These are phyloP conservation scores for Linepithema humile DNA, from an alignment of 1,140 invertebrate genomes.

Conservation along the genomic window DNA sequence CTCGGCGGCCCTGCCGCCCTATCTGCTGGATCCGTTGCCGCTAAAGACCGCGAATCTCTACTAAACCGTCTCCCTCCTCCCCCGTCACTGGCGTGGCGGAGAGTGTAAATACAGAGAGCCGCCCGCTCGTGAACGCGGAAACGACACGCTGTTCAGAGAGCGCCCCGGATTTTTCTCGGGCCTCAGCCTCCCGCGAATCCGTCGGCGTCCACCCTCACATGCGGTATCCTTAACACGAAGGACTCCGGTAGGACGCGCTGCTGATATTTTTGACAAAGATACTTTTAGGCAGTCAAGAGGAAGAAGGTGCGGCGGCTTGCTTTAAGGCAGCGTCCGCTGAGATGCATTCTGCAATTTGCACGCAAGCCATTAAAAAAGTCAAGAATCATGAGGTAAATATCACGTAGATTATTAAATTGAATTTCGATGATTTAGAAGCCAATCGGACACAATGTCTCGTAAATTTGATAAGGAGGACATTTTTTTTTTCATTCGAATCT, in stretches of 20 bases:
- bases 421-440: neutral
- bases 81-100: conserved; percentile 22
- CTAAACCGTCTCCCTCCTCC: conserved; percentile 66
- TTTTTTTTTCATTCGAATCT: neutral
- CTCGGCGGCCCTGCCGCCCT: conserved; percentile 80
- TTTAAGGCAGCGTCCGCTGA: conserved; percentile 3
- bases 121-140: conserved; percentile 1
- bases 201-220: neutral
- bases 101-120: conserved; percentile 63
- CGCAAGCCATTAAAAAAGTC: neutral
- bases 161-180: neutral
- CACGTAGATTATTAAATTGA: neutral
- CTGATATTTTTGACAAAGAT: conserved; percentile 47
- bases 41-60: conserved; percentile 84
- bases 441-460: neutral
- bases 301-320: neutral
- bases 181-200: neutral
- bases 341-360: conserved; percentile 5
- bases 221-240: conserved; percentile 1
- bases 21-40: conserved; percentile 82
- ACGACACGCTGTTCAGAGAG: conserved; percentile 47
- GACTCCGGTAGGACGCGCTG: conserved; percentile 27
- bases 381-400: conserved; percentile 14
- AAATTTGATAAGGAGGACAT: neutral
- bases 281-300: conserved; percentile 5